These are phyloP conservation scores for Triplophysa bombifrons DNA, from an alignment of 2,797 vertebrate genomes.

Conservation along the genomic window DNA sequence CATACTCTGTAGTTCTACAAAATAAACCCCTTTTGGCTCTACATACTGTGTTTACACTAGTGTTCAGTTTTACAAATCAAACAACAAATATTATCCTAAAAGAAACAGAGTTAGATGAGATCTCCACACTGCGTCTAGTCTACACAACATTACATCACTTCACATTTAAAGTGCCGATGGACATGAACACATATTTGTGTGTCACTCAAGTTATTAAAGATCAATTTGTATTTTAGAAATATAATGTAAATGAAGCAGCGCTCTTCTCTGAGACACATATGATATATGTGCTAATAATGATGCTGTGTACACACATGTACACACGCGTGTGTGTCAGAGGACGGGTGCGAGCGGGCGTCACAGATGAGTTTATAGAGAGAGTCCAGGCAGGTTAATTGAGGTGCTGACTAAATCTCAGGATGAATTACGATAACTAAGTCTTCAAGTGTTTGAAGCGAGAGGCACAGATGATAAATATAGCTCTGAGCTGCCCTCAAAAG, in stretches of 20 bases:
- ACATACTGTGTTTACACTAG: too few species aligned
- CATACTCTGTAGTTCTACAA: too few species aligned
- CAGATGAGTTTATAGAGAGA: slow-evolving; percentile 76
- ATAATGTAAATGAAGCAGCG: too few species aligned
- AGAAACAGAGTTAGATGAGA: neutral
- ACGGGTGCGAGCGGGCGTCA: slow-evolving; percentile 67
- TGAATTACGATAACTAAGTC: slow-evolving; percentile 77
- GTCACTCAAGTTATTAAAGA: too few species aligned
- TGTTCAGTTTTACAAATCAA: neutral
- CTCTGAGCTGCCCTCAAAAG: slow-evolving; percentile 61
- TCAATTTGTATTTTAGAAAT: too few species aligned
- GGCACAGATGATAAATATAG: slow-evolving; percentile 70
- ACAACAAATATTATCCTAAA: neutral
- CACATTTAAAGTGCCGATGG: too few species aligned
- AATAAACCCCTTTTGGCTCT: too few species aligned
- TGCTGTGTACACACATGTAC: neutral
- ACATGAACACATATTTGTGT: neutral
- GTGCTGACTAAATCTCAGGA: slow-evolving; percentile 75
- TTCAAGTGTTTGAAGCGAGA: slow-evolving; percentile 66
- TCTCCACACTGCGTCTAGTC: too few species aligned
- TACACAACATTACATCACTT: slow-evolving; percentile 5
- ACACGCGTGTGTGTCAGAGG: slow-evolving; percentile 30
- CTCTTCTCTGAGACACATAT: too few species aligned
- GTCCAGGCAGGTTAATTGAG: slow-evolving; percentile 77
- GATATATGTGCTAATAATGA: too few species aligned